Evolutionary conservation across 2,888 invertebrate genomes (phyloP).

Genomic region (Desoria tigrina): DNA sequence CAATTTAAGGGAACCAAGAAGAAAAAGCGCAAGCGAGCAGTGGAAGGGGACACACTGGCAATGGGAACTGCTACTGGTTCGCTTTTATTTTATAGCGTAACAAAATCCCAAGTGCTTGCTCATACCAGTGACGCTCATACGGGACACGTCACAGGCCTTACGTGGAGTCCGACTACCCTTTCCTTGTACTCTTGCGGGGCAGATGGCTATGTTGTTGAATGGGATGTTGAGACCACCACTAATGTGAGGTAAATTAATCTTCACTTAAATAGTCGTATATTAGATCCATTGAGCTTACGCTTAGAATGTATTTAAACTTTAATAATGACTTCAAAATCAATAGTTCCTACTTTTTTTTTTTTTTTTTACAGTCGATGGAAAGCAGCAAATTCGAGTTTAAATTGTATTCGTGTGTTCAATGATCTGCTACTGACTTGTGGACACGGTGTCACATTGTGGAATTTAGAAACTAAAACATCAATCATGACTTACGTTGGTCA

Average conservation of each 20-base stretch:
- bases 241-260: conserved; percentile 60
- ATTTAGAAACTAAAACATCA: conserved; percentile 63
- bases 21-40: conserved; percentile 60
- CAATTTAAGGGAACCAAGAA: conserved; percentile 55
- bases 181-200: conserved; percentile 64
- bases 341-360: conserved; percentile 34
- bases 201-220: conserved; percentile 59
- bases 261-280: conserved; percentile 34
- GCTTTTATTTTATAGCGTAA: conserved; percentile 70
- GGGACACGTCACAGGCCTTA: conserved; percentile 62
- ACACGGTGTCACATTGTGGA: conserved; percentile 66
- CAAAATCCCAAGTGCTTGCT: conserved; percentile 66
- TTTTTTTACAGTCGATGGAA: conserved; percentile 66
- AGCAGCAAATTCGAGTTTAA: conserved; percentile 64
- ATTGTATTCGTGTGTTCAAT: conserved; percentile 64
- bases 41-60: conserved; percentile 63
- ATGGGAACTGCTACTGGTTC: conserved; percentile 74
- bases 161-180: conserved; percentile 62
- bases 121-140: conserved; percentile 63
- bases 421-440: conserved; percentile 57
- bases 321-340: not conserved
- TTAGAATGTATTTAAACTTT: not conserved
- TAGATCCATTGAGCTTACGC: not conserved
- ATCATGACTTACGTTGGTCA: conserved; percentile 69
- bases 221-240: conserved; percentile 56